Evolutionary conservation across 2,113 vertebrate species (phyloP), one percentile per base, ranked within the genome.

Genomic region (Amphiprion ocellaris): DNA sequence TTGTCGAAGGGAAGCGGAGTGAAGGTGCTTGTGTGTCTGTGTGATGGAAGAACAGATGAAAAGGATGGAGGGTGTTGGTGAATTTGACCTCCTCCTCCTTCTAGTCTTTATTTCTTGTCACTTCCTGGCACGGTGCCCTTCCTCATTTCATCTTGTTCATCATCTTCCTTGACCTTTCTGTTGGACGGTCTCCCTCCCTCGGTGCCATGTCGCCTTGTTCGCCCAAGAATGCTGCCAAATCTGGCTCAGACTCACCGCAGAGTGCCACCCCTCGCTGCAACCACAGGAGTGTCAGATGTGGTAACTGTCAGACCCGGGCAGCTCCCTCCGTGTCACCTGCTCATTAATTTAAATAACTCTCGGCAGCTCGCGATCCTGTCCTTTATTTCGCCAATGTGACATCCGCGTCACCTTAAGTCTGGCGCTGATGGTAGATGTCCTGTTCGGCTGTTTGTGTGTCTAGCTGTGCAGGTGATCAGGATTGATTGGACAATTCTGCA

Each of bases 81-180:
- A 79, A 44, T 41, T 33, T 23, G 1, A 37, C 62, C 72, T 79
- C 50, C 21, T 66, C 59, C 39, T 26, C 30, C 28, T 58, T 56
- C 41, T 62, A 8, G 23, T 77, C 65, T 65, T 69, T 50, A 68
- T 67, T 65, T 80, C 79, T 69, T 82, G 67, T 77, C 82, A 71
- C 73, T 75, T 77, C 46, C 54, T 83, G 77, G 73, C 24, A 6
- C 58, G 50, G 10, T 66, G 58, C 50, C 82, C 8, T 49, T 63
- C 63, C 53, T 77, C 62, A 63, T 88, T 52, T 71, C 16, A 58
- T 80, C 61, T 61, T 79, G 77, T 67, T 69, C 60, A 71, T 81
- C 81, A 70, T 82, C 62, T 63, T 53, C 30, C 53, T 30, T 74
- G 82, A 81, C 88, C 84, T 89, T 88, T 74, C 71, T 62, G 23